Percentiles rank a stretch among this genome's conserved stretches.
phyloP scores from a whole-genome alignment of 2,113 vertebrate species.

The Lophura nycthemera region DNA sequence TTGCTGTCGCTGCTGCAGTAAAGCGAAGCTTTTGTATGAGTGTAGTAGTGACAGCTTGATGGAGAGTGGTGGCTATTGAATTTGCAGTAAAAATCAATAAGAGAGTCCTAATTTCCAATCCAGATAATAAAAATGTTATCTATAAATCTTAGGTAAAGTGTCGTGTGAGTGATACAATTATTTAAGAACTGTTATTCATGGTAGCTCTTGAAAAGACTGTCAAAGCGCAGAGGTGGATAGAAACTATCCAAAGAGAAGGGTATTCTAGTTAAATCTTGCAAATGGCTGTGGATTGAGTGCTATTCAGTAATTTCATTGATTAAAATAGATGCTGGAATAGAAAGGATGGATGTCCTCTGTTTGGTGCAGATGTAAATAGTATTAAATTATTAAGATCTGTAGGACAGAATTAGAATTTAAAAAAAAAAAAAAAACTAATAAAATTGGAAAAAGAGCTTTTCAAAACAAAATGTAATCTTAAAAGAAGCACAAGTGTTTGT shows the following conservation, averaged over 20 bases:
- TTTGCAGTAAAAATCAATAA: constrained; percentile 58
- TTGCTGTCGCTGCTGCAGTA: neutral
- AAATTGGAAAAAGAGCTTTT: neutral
- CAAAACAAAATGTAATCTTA: neutral
- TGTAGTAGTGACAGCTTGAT: constrained; percentile 24
- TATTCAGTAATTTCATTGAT: neutral
- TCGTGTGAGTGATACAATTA: neutral
- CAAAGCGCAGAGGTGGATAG: neutral
- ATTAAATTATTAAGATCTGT: neutral
- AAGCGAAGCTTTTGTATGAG: accelerated
- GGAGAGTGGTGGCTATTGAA: constrained; percentile 21
- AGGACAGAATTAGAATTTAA: neutral
- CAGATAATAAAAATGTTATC: constrained; percentile 13
- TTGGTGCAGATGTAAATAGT: neutral
- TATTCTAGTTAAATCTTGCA: neutral
- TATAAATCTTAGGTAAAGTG: constrained; percentile 2
- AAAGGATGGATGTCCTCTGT: neutral
- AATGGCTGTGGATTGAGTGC: neutral
- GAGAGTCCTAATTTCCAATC: neutral
- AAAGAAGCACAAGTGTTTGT: neutral
- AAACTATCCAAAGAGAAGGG: neutral
- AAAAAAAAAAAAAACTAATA: neutral
- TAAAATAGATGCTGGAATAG: neutral
- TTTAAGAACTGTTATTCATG: constrained; percentile 5
- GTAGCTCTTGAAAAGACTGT: neutral